Base-by-base conservation (phyloP, 2,797 vertebrate species). In the Erpetoichthys calabaricus region DNA sequence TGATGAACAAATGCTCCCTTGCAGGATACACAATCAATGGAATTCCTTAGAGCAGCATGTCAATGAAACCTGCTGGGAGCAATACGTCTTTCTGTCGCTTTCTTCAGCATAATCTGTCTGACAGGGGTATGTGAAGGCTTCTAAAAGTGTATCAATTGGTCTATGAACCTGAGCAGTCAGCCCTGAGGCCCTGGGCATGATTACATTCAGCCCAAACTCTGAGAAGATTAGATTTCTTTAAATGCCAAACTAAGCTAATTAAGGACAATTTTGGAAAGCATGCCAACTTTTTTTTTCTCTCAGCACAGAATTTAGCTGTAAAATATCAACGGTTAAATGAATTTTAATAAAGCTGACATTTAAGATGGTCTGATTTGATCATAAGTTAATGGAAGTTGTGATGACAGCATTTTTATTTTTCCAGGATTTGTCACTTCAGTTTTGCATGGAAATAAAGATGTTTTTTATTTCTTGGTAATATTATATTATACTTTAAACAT, bases 51-150 rank as follows among this genome's bases (percentile, higher is more conserved):
- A 54, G 53, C 5, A 54, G 44, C 53, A 54, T 54, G 53, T 54
- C 53, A 54, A 54, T 54, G 53, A 54, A 54, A 54, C 53, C 53
- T 54, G 53, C 53, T 54, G 53, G 53, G 53, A 54, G 41, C 53
- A 42, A 54, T 54, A 25, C 42, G 53, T 54, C 53, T 54, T 54
- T 54, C 53, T 54, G 41, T 54, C 53, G 41, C 4, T 54, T 54
- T 54, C 53, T 42, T 54, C 53, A 41, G 53, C 53, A 54, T 54
- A 54, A 54, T 42, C 10, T 42, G 10, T 44, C 41, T 42, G 53
- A 54, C 53, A 54, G 10, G 41, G 41, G 41, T 7, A 42, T 42
- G 9, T 54, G 53, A 42, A 54, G 53, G 53, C 53, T 42, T 54
- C 41, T 54, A 7, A 25, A n/a, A 54, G 53, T 54, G 53, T 7